These are phyloP conservation scores for Acrocephalus scirpaceus DNA, from an alignment of 2,797 vertebrate genomes.

Conservation along the genomic window DNA sequence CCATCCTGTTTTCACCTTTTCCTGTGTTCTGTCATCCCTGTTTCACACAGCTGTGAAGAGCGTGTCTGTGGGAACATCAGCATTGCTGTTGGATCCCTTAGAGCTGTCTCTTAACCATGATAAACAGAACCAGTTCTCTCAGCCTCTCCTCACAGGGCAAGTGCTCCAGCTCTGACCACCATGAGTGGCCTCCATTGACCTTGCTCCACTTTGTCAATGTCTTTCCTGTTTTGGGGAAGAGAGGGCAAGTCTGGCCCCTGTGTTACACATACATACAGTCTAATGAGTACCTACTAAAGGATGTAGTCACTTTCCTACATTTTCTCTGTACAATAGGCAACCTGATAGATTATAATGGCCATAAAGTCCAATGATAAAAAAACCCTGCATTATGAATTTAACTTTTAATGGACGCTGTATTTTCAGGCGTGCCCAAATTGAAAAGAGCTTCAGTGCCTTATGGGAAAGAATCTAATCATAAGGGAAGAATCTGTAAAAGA, in stretches of 20 bases:
- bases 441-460: background rate
- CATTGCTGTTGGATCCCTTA: background rate
- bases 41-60: background rate
- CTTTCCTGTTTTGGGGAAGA: background rate
- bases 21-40: background rate
- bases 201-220: background rate
- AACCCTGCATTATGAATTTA: background rate
- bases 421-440: background rate
- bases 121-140: background rate
- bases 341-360: background rate
- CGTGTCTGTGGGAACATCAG: background rate
- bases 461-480: background rate
- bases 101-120: background rate
- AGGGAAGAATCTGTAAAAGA: background rate
- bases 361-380: background rate
- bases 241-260: background rate
- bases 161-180: background rate
- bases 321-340: background rate
- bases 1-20: background rate
- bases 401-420: background rate
- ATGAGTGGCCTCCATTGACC: background rate
- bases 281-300: background rate
- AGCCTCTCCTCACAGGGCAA: background rate
- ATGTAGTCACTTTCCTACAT: background rate
- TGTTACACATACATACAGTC: rapidly evolving